Base-by-base conservation (phyloP, 64 coral and sea anemone species). In the Montipora capricornis region DNA sequence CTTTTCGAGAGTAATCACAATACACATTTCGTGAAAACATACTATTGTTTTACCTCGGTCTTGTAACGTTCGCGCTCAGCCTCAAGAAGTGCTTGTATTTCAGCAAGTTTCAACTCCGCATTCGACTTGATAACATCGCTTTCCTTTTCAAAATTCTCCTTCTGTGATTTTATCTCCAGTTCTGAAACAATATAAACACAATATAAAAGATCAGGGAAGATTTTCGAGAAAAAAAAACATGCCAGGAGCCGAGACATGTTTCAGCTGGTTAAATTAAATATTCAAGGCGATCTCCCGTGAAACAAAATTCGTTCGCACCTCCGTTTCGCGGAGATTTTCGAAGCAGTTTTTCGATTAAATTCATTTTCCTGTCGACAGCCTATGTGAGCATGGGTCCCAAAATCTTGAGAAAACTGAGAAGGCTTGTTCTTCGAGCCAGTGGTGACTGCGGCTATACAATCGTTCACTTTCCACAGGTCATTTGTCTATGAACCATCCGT, bases 111-210 rank as follows among this genome's bases (percentile, higher is more conserved):
- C 0, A 93, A 44, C 13, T 91, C 75, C 47, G 92, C 80, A 47
- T 92, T 89, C 44, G 78, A 88, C 11, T 92, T 85, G 46, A 98
- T 79, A 0, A 77, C 81, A 12, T 82, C 57, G 5, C 74, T 70
- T 83, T 98, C 83, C 78, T 91, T 95, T 44, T 98, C 96, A 48
- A 95, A 98, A 29, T 69, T 84, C 9, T 98, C 96, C 26, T 91
- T 95, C 44, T 98, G 96, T 16, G 90, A 77, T 29, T 98, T 94
- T 8, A 95, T 98, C 20, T 98, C 96, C 29, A 98, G 64, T 48
- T 98, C 96, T 98, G 48, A 6, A 66, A 73, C 47, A 82, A 73
- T 66, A 64, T 44, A 84, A 68, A n/a, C 10, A 50, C 64, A 84
- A 68, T 37, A 68, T 2, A 66, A 4, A 61, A 9, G 62, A 85